phyloP scores from a whole-genome alignment of 2,113 vertebrate species.

The Trichomycterus rosablanca region DNA sequence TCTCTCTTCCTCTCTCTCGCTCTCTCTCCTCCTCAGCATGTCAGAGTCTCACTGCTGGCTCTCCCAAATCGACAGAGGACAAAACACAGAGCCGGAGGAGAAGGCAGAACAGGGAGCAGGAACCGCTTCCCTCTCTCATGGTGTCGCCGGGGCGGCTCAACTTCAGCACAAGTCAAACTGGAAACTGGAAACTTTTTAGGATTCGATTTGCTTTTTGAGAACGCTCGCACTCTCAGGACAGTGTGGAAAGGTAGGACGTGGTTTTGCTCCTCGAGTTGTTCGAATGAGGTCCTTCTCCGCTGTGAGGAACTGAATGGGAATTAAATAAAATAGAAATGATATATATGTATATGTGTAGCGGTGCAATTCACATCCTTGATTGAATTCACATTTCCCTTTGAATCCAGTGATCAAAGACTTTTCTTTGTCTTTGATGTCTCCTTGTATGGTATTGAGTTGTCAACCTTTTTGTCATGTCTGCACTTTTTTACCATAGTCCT shows the following conservation, averaged over 20 bases:
- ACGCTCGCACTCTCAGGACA: constrained; percentile 1
- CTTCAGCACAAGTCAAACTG: constrained; percentile 45
- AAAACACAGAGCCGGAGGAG: constrained; percentile 43
- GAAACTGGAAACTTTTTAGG: constrained; percentile 43
- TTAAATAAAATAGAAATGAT: no score
- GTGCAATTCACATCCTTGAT: no score
- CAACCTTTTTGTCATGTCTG: no score
- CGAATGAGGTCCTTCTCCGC: no score
- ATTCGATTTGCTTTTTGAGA: constrained; percentile 6
- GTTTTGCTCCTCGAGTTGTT: no score
- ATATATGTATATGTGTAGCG: not conserved
- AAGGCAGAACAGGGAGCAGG: constrained; percentile 35
- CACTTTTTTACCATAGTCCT: no score
- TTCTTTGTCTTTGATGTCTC: no score
- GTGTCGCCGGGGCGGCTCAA: constrained; percentile 35
- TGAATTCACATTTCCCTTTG: not conserved
- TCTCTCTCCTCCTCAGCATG: constrained; percentile 55
- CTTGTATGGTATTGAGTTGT: no score
- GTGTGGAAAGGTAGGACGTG: constrained; percentile 30
- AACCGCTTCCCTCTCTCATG: constrained; percentile 49
- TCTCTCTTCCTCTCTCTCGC: constrained; percentile 53
- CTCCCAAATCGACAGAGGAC: constrained; percentile 46
- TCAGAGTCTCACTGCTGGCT: constrained; percentile 51
- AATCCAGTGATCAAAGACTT: not conserved
- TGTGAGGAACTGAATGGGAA: no score